Conservation (phyloP, 2,888 invertebrate genomes). For the Lucinisca nassula region DNA sequence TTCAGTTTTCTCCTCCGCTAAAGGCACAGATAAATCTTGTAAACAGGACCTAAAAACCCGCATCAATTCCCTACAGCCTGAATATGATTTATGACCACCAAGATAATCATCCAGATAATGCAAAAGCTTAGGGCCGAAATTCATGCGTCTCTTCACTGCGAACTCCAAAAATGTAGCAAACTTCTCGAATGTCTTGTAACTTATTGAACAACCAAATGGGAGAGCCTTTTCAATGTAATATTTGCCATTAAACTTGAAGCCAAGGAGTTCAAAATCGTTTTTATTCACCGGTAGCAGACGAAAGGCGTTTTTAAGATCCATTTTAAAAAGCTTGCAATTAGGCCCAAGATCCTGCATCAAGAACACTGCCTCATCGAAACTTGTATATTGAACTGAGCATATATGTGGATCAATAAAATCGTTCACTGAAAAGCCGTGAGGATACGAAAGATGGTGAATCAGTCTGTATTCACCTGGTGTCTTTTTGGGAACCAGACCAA, state of each 20-base stretch:
- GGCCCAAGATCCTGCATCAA: slow-evolving; percentile 24
- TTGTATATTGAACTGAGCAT: slow-evolving; percentile 28
- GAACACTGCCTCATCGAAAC: slow-evolving; percentile 20
- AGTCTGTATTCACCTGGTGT: background rate
- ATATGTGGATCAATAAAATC: slow-evolving; percentile 15
- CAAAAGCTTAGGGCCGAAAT: background rate
- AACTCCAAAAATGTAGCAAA: background rate
- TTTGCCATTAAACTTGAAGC: too few species aligned
- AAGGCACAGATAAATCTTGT: too few species aligned
- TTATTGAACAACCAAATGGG: background rate
- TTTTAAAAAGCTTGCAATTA: slow-evolving; percentile 30
- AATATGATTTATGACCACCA: too few species aligned
- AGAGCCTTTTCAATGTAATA: slow-evolving; percentile 41
- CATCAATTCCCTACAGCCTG: too few species aligned
- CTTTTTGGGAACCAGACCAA: slow-evolving; percentile 41
- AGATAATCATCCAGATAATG: too few species aligned
- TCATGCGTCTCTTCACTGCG: background rate
- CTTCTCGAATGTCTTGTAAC: background rate
- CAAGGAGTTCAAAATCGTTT: too few species aligned
- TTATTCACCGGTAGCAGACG: too few species aligned
- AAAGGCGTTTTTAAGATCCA: too few species aligned
- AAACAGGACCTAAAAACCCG: too few species aligned
- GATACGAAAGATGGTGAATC: slow-evolving; percentile 48
- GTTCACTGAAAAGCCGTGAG: slow-evolving; percentile 37
- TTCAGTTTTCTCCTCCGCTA: too few species aligned